phyloP scores from a whole-genome alignment of 2,888 invertebrate species.

The Drosophila picticornis region DNA sequence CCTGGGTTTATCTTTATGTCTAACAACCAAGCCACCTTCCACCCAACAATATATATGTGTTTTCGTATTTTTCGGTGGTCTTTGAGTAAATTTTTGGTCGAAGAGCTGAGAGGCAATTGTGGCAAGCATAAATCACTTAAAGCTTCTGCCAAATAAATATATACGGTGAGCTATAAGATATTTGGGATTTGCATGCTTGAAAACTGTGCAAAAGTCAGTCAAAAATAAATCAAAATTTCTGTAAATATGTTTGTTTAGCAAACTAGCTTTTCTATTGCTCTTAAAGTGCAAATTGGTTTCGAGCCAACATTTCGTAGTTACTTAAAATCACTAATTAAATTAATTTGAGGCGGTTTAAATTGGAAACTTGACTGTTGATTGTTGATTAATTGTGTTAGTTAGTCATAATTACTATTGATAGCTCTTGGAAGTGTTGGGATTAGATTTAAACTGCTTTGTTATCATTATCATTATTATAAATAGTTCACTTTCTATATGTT shows the following conservation, averaged over 20 bases:
- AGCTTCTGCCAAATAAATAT: conserved; percentile 81
- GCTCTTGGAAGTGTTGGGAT: not conserved
- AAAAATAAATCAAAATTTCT: conserved; percentile 30
- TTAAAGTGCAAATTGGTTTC: conserved; percentile 1
- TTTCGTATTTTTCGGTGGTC: conserved; percentile 66
- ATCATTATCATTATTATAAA: too few species aligned
- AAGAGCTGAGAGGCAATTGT: conserved; percentile 61
- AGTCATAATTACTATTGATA: not conserved
- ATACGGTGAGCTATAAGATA: conserved; percentile 70
- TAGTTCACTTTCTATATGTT: not conserved
- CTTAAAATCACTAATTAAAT: not conserved
- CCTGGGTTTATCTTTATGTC: conserved; percentile 32
- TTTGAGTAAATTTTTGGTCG: conserved; percentile 49
- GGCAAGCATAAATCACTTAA: conserved; percentile 79
- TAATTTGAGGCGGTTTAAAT: not conserved
- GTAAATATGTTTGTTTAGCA: conserved; percentile 51
- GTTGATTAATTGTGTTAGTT: not conserved
- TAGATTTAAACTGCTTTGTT: not conserved
- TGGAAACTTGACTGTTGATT: not conserved
- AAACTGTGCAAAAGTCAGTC: conserved; percentile 62
- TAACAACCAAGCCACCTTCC: not conserved
- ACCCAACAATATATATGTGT: conserved; percentile 11
- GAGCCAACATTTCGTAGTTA: not conserved
- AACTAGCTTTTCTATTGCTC: conserved; percentile 17
- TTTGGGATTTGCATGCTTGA: conserved; percentile 55